Base-by-base conservation (phyloP, 2,797 vertebrate genomes). In the Varecia variegata region DNA sequence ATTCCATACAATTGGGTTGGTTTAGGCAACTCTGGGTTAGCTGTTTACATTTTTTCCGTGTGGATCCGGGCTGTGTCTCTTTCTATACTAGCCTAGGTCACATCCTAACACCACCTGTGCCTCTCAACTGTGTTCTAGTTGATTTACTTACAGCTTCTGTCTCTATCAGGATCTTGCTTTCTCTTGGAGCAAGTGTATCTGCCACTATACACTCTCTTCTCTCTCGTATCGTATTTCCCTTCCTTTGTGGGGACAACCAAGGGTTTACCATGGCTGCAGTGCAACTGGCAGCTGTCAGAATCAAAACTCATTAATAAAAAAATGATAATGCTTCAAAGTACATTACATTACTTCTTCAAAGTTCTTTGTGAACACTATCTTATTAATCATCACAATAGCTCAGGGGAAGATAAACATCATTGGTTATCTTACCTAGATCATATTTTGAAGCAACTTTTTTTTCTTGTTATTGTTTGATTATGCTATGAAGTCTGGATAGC, bases 371-470 rank as follows among this genome's bases (percentile, higher is more conserved):
- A 97, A 97, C 95, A 97, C 91, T 97, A 97, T 97, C 97, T 96
- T 96, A 96, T 97, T 98, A 97, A 96, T 97, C 98, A 98, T 97
- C 94, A 90, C 93, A 96, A 97, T 96, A 96, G 97, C 96, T 97
- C 94, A 97, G 96, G 92, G 98, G 94, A 98, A 97, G 94, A 97
- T 96, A 97, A 98, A 98, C 96, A 98, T 81, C 90, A 82, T 95
- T 93, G 94, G 96, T 97, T 97, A 97, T 97, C 97, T 97, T 97
- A 96, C 96, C 93, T 97, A 90, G 94, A 97, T 96, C 94, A 77
- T 96, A 97, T 97, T 98, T 97, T 95, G 93, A 96, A 93, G 86
- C 60, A 90, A 74, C 60, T n/a, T 88, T 91, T 94, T 93, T 93
- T 71, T 38, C 83, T 96, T 97, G 93, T 97, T 98, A 97, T 97